Evolutionary conservation across 2,797 vertebrate species (phyloP), one percentile per base, ranked within the genome.

Genomic region (Thripadectes ignobilis): DNA sequence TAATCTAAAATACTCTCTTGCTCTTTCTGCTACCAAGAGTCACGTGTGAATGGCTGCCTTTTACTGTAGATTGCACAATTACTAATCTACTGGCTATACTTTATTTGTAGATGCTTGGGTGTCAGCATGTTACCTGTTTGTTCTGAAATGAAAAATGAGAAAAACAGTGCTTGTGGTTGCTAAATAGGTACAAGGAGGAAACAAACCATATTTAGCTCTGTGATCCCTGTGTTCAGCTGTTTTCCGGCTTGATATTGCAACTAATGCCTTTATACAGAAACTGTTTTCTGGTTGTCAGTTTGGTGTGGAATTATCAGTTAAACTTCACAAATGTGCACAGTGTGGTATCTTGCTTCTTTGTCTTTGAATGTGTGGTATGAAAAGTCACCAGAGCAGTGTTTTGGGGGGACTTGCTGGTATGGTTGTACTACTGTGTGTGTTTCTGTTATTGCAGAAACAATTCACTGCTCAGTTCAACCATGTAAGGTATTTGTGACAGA

Each of bases 301-400:
- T 76, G 82, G 32, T 51, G 45, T 90, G 58, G 16, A 61, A 49
- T 84, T 65, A 36, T 8, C n/a, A 48, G 29, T 69, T 91, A 74
- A 68, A 68, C 5, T 19, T 66, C 38, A 17, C 10, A 58, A 12
- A 17, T 59, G 5, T 6, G 1, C 10, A 7, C 9, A 39, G 19
- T 0, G 2, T 45, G 36, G 3, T 23, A 55, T 4, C 29, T 86
- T 75, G 7, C 24, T 57, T 21, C 51, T 66, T 67, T 29, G 19
- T 52, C 58, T 89, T 65, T 49, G 81, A 78, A 78, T 36, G 5
- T 12, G 10, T 48, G 29, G n/a, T 45, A 9, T 51, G 21, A 48
- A 12, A 55, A 34, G 61, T 49, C 23, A 30, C 5, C 0, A 0
- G 10, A 36, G 21, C 12, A 22, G 26, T 15, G 4, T 84, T 88